These are phyloP conservation scores for Allolobophora icterica DNA, from an alignment of 2,888 invertebrate genomes.

Conservation along the genomic window DNA sequence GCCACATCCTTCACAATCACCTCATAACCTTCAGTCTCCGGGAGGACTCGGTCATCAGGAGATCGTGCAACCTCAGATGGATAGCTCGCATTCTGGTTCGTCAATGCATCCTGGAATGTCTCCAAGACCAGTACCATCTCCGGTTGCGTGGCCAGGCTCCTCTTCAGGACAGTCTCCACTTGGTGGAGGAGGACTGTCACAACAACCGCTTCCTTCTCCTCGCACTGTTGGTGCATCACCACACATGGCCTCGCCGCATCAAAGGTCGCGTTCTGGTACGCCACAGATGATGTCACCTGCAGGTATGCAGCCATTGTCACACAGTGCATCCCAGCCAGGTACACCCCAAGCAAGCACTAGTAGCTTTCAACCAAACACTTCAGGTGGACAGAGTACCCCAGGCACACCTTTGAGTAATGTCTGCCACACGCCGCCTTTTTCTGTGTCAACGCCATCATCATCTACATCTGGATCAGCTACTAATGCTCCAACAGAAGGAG, in stretches of 20 bases:
- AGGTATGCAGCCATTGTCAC: slow-evolving; percentile 33
- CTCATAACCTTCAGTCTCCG: slow-evolving; percentile 44
- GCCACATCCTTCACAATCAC: slow-evolving; percentile 53
- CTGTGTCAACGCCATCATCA: background rate
- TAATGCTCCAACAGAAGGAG: background rate
- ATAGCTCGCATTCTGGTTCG: background rate
- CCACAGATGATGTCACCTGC: slow-evolving; percentile 48
- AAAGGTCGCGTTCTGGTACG: slow-evolving; percentile 43
- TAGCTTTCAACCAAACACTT: background rate
- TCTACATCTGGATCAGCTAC: background rate
- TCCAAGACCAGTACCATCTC: slow-evolving; percentile 27
- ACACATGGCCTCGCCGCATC: slow-evolving; percentile 30
- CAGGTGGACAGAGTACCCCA: slow-evolving; percentile 12
- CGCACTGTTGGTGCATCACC: background rate
- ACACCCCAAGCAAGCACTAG: slow-evolving; percentile 36
- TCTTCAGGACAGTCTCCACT: slow-evolving; percentile 27
- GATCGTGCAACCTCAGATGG: background rate
- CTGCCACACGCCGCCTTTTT: background rate
- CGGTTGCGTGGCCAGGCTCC: slow-evolving; percentile 7
- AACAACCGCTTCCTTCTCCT: slow-evolving; percentile 33
- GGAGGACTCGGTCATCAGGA: slow-evolving; percentile 3
- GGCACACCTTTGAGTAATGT: slow-evolving; percentile 7
- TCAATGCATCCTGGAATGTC: slow-evolving; percentile 35
- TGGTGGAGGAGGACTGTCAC: slow-evolving; percentile 28
- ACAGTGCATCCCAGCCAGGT: slow-evolving; percentile 41